Base-by-base conservation (phyloP, 2,797 vertebrate species). In the Anabas testudineus region DNA sequence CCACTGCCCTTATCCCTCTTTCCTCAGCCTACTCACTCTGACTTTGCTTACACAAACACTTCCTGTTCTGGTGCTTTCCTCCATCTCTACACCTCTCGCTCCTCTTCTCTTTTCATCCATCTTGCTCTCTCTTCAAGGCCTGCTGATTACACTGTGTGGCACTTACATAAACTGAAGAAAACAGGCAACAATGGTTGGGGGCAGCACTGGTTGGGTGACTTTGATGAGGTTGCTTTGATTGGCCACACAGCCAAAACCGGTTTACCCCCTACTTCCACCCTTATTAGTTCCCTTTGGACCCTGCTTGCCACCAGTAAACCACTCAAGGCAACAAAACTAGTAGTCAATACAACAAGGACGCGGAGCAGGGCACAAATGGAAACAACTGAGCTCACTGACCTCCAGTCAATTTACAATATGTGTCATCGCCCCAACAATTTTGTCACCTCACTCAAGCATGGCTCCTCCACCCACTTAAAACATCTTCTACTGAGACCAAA, bases 211-310 rank as follows among this genome's bases (percentile, higher is more conserved):
- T 71, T 81, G 57, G 54, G 63, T 65, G 68, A 74, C 85, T 93
- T 92, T 93, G 89, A 92, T 90, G 88, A 84, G 84, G 88, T 81
- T 46, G 32, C 87, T 91, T 91, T 91, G 91, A 91, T 91, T 83
- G 73, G 74, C 82, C 83, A 76, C 71, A 80, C 73, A 82, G 75
- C 64, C 66, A 83, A 79, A 88, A 87, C 88, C 72, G 80, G 86
- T 85, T 88, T 78, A 80, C 65, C 72, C 73, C 70, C 55, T 16
- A 51, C 66, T 65, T 57, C 47, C 47, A 58, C 59, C 51, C 61
- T 41, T 52, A 55, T 32, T 66, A 43, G 65, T 53, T 75, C 64
- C 56, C 19, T 45, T 46, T 52, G 59, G 75, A 52, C 66, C 61
- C 16, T n/a, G 42, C 42, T 71, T 59, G 67, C 59, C 21, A 58